These are phyloP conservation scores for Saccostrea cuccullata DNA, from an alignment of 1,140 invertebrate genomes.

Conservation along the genomic window DNA sequence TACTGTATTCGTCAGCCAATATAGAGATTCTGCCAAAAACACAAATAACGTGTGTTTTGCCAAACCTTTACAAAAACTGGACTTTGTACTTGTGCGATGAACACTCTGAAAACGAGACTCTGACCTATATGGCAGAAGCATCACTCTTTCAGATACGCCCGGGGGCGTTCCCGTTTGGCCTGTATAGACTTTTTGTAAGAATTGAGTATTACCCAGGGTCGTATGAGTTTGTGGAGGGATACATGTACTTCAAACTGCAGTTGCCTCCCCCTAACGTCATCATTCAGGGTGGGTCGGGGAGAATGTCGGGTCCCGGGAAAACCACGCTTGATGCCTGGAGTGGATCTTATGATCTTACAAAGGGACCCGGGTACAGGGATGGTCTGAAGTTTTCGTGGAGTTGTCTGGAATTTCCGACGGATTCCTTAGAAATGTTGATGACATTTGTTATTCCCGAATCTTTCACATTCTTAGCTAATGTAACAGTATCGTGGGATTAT, in stretches of 20 bases:
- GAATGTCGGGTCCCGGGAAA: constrained; percentile 24
- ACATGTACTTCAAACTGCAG: constrained; percentile 42
- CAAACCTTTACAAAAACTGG: background rate
- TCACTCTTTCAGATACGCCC: background rate
- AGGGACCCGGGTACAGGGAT: constrained; percentile 37
- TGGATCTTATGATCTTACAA: constrained; percentile 46
- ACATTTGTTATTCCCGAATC: background rate
- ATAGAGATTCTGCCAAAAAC: constrained; percentile 20
- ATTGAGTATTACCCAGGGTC: background rate
- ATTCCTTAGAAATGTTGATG: background rate
- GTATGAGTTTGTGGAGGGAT: constrained; percentile 42
- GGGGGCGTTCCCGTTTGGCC: background rate
- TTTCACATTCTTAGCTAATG: background rate
- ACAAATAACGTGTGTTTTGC: background rate
- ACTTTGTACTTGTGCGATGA: background rate
- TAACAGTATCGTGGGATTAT: background rate
- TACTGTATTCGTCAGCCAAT: constrained; percentile 41
- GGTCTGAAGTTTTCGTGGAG: constrained; percentile 33
- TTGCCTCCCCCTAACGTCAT: constrained; percentile 49
- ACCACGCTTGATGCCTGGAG: constrained; percentile 36
- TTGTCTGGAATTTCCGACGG: constrained; percentile 42
- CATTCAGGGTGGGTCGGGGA: constrained; percentile 47
- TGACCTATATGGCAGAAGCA: background rate
- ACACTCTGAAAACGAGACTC: background rate
- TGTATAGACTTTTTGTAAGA: constrained; percentile 26